Percentiles rank a stretch among this genome's conserved stretches.
Evolutionary conservation across 2,888 invertebrate species (phyloP).

Genomic region (Gastracanthus pulcherrimus): DNA sequence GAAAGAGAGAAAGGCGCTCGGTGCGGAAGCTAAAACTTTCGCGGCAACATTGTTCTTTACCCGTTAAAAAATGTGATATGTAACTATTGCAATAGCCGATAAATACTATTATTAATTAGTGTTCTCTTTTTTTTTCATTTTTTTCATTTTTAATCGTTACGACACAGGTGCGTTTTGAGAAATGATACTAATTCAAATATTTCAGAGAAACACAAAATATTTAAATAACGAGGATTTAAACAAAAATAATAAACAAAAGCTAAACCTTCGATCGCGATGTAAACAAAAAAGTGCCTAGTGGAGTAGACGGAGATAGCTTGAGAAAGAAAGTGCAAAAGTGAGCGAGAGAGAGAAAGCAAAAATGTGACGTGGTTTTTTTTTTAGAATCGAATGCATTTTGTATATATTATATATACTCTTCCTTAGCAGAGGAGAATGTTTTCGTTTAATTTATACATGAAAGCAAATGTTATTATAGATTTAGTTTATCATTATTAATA

Average conservation of each 20-base stretch:
- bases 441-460: constrained; percentile 74
- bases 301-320: too few relatives aligned
- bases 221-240: too few relatives aligned
- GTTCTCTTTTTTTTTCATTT: too few relatives aligned
- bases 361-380: constrained; percentile 70
- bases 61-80: constrained; percentile 72
- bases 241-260: too few relatives aligned
- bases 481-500: constrained; percentile 69
- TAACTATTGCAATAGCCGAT: constrained; percentile 72
- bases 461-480: constrained; percentile 72
- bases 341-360: constrained; percentile 59
- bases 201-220: too few relatives aligned
- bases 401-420: constrained; percentile 66
- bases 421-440: constrained; percentile 65
- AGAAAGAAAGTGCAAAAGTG: background rate
- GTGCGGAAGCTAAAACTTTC: too few relatives aligned
- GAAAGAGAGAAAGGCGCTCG: too few relatives aligned
- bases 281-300: too few relatives aligned
- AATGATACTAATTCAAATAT: too few relatives aligned
- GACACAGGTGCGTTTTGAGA: too few relatives aligned
- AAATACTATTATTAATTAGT: constrained; percentile 67
- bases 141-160: too few relatives aligned
- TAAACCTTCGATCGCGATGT: too few relatives aligned
- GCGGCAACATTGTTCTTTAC: constrained; percentile 24
- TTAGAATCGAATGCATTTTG: constrained; percentile 72